A percentile compares a stretch with the other conserved stretches of the same genome.
Conservation (phyloP, 2,888 invertebrate genomes). For the Cosmorhoe ocellata region DNA sequence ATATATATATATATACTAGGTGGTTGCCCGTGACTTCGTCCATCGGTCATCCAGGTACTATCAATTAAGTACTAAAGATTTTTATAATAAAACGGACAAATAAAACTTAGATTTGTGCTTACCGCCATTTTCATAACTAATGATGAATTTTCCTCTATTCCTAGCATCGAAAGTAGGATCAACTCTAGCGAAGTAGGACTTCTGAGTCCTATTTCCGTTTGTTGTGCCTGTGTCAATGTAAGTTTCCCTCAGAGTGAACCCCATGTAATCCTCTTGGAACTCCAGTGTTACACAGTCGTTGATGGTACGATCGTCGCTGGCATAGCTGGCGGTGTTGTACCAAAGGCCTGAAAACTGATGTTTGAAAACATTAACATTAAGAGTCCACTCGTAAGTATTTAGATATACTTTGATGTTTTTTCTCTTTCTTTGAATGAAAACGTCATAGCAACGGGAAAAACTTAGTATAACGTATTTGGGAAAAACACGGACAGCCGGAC, state of each 20-base stretch:
- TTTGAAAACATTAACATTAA: background rate
- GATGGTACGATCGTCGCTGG: slow-evolving; percentile 65
- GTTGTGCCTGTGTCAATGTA: slow-evolving; percentile 52
- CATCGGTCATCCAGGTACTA: too few species aligned
- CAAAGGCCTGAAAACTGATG: slow-evolving; percentile 73
- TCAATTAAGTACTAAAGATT: too few species aligned
- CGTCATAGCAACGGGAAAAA: too few species aligned
- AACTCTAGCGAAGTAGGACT: slow-evolving; percentile 71
- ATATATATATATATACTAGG: too few species aligned
- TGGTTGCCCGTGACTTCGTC: too few species aligned
- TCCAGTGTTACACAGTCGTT: slow-evolving; percentile 69
- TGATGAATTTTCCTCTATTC: slow-evolving; percentile 66
- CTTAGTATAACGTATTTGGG: too few species aligned
- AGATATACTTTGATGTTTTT: too few species aligned
- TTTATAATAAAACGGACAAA: too few species aligned
- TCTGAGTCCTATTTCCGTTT: slow-evolving; percentile 66
- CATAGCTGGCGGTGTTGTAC: slow-evolving; percentile 70
- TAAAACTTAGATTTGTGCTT: too few species aligned
- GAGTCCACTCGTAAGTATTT: too few species aligned
- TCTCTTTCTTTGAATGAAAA: too few species aligned
- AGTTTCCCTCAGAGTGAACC: slow-evolving; percentile 66
- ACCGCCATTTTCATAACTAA: slow-evolving; percentile 73
- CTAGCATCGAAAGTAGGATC: slow-evolving; percentile 74
- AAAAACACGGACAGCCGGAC: too few species aligned
- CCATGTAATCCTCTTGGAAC: slow-evolving; percentile 72